Evolutionary conservation across 2,888 invertebrate species (phyloP).

Genomic region (Perithous albicinctus): DNA sequence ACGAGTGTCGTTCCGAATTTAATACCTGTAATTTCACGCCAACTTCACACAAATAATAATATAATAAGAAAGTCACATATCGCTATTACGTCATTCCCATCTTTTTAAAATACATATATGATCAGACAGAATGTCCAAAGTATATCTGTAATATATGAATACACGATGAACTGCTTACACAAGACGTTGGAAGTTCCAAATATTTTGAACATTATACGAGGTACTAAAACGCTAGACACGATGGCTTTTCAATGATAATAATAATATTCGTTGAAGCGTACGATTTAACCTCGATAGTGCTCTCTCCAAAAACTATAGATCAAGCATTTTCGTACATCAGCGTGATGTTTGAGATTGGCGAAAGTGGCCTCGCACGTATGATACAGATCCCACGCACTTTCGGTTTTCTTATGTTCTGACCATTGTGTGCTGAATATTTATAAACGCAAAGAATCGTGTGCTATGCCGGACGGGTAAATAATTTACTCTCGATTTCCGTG

Average conservation of each 20-base stretch:
- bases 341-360: background rate
- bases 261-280: background rate
- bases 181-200: slow-evolving; percentile 13
- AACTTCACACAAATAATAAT: no score
- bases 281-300: background rate
- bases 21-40: no score
- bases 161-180: background rate
- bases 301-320: background rate
- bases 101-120: background rate
- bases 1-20: no score
- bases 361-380: background rate
- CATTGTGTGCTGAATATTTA: slow-evolving; percentile 26
- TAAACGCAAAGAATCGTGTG: background rate
- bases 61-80: no score
- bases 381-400: background rate
- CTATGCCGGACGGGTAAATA: slow-evolving; percentile 35
- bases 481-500: slow-evolving; percentile 47
- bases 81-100: no score
- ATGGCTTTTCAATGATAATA: slow-evolving; percentile 8
- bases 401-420: background rate
- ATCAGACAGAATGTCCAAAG: background rate
- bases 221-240: slow-evolving; percentile 15
- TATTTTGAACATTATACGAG: slow-evolving; percentile 38
- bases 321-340: background rate
- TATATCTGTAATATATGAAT: background rate